A percentile compares a stretch with the other conserved stretches of the same genome.
Evolutionary conservation across 2,888 invertebrate genomes (phyloP).

Genomic region (Nymphalis polychloros): DNA sequence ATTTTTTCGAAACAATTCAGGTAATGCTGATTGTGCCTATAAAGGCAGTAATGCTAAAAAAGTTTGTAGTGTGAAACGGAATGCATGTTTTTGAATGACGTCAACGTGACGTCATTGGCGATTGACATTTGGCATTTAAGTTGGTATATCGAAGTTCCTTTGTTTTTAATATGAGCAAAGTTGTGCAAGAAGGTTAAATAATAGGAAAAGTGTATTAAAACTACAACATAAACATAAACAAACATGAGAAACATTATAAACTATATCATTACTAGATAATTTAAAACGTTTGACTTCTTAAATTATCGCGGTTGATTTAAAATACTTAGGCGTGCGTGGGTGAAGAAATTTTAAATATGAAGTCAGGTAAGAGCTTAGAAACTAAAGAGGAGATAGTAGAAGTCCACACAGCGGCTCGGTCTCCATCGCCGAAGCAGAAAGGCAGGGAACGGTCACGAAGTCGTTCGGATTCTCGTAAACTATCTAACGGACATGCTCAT

Average conservation of each 20-base stretch:
- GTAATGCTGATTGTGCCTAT: too few relatives aligned
- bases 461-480: slow-evolving; percentile 64
- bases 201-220: slow-evolving; percentile 42
- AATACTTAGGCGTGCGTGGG: slow-evolving; percentile 7
- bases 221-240: slow-evolving; percentile 23
- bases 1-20: too few relatives aligned
- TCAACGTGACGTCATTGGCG: slow-evolving; percentile 67
- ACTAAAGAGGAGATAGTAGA: slow-evolving; percentile 73
- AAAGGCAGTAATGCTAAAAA: too few relatives aligned
- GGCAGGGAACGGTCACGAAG: slow-evolving; percentile 59
- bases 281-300: not conserved
- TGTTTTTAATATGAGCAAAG: slow-evolving; percentile 46
- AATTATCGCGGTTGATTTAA: slow-evolving; percentile 6
- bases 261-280: not conserved
- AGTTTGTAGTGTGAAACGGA: slow-evolving; percentile 31
- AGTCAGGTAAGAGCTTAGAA: slow-evolving; percentile 68
- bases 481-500: slow-evolving; percentile 67
- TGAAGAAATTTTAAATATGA: slow-evolving; percentile 50
- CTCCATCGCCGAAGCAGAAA: slow-evolving; percentile 71
- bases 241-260: slow-evolving; percentile 15
- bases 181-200: slow-evolving; percentile 44
- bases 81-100: slow-evolving; percentile 51
- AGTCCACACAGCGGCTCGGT: slow-evolving; percentile 66
- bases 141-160: slow-evolving; percentile 37
- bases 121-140: slow-evolving; percentile 54